Base-by-base conservation (phyloP, 2,888 invertebrate species). In the Neoscelio sp. region DNA sequence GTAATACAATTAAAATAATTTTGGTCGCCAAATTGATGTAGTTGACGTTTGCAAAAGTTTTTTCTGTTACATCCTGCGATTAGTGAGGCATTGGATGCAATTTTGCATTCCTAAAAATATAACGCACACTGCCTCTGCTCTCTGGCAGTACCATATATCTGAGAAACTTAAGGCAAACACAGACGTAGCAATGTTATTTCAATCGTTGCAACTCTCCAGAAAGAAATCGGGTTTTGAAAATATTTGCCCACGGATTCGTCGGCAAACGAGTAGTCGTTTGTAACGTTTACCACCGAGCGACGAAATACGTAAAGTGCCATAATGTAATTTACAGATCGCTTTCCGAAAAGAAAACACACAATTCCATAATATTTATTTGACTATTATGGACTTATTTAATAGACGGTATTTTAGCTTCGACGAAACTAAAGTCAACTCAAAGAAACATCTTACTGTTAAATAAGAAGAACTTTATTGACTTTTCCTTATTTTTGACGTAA, bases 61-160 rank as follows among this genome's bases (percentile, higher is more conserved):
- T n/a, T n/a, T n/a, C n/a, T n/a, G n/a, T n/a, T n/a, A n/a, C n/a
- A n/a, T n/a, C n/a, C n/a, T n/a, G n/a, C n/a, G n/a, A n/a, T n/a
- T n/a, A n/a, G n/a, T n/a, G n/a, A 77, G 83, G 80, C 52, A 23
- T 12, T 20, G 17, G 35, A 42, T 30, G 54, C 73, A 33, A 64
- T 91, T 92, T 91, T 91, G 91, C 70, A 64, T 71, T 38, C 67
- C 92, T 92, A 92, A 92, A 92, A 92, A 92, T 92, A 82, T 91
- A n/a, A 91, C 92, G 91, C 65, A 91, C 91, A 91, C 40, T 44
- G 46, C 90, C 90, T 90, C 90, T n/a, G n/a, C 26, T 23, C 40
- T 89, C 91, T 91, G 91, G 91, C 65, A 58, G 65, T 80, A 75
- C 71, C 78, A 48, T 48, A 73, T 79, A 79, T 79, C 78, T 68